phyloP scores from a whole-genome alignment of 2,113 vertebrate genomes.

The Cyphomyrus plagiostoma region DNA sequence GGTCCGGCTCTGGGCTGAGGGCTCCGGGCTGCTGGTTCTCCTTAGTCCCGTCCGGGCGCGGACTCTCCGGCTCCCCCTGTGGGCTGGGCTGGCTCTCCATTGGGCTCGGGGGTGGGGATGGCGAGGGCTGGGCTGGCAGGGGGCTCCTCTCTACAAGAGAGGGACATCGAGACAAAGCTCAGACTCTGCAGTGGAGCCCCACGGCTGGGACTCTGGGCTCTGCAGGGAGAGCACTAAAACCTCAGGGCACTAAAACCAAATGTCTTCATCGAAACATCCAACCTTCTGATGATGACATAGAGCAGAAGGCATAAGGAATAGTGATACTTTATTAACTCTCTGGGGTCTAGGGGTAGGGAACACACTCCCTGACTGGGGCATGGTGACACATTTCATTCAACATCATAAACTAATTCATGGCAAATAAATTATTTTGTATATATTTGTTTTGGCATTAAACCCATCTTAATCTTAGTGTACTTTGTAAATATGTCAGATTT shows the following conservation, averaged over 20 bases:
- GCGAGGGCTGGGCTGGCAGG: constrained; percentile 68
- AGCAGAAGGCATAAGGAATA: neutral
- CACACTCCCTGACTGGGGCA: too few relatives aligned
- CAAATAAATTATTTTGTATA: too few relatives aligned
- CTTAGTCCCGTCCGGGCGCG: constrained; percentile 86
- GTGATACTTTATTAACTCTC: neutral
- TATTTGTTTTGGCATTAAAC: too few relatives aligned
- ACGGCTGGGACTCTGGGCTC: neutral
- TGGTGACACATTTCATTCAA: too few relatives aligned
- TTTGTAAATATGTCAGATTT: too few relatives aligned
- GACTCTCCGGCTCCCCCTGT: constrained; percentile 71
- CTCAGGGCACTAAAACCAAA: neutral
- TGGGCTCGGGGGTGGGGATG: constrained; percentile 68
- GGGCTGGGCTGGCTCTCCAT: constrained; percentile 67
- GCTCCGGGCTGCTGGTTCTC: constrained; percentile 89
- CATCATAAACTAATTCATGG: too few relatives aligned
- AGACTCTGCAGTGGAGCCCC: neutral
- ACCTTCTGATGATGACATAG: neutral
- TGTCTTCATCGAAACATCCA: neutral
- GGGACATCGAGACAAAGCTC: neutral
- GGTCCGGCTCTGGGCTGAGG: constrained; percentile 62
- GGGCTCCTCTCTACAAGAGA: constrained; percentile 67
- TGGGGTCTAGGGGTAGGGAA: neutral
- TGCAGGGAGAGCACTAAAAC: neutral
- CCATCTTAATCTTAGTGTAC: too few relatives aligned